Base-by-base conservation (phyloP, 2,888 invertebrate genomes). In the Ethmia dodecea region DNA sequence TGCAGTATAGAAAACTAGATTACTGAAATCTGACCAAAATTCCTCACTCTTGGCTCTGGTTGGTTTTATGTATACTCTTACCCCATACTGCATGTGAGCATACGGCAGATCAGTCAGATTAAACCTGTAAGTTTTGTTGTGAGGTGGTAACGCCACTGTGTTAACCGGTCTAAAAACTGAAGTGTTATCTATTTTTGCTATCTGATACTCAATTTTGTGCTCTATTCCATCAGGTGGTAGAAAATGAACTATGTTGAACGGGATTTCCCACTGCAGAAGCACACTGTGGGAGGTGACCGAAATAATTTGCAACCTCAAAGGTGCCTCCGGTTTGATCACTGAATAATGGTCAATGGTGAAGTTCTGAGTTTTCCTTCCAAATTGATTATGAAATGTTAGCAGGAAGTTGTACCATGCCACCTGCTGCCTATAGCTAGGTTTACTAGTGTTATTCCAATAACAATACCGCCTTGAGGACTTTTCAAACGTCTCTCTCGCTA, bases 1-100 rank as follows among this genome's bases (percentile, higher is more conserved):
- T 11, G 61, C 75, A 3, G 95, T 95, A 45, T 88, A 84, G 47
- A 92, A 88, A 2, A 88, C 76, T 30, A 86, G 66, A 22, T 84
- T 87, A 27, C 89, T 88, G 43, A 90, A 90, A 32, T 90, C 75
- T 25, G 95, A 94, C 94, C 94, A 95, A 69, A 89, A 84, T 39
- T 90, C 89, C 15, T 88, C 88, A 12, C 75, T 60, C 1, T 81
- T 77, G 3, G 88, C 87, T 37, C 61, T 66, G 16, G 71, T 73
- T 11, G 92, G 89, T 58, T 89, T 89, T 37, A 92, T 88, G 39
- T 89, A 90, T 33, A 94, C 90, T 45, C 93, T 84, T 1, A 94
- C 88, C 46, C 93, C 91, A 77, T 94, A 95, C 31, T 88, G 84
- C 45, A 89, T 87, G 58, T 92, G 88, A 0, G 93, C 90, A 71